Evolutionary conservation across 1,140 invertebrate species (phyloP).

Genomic region (Ladona fulva): DNA sequence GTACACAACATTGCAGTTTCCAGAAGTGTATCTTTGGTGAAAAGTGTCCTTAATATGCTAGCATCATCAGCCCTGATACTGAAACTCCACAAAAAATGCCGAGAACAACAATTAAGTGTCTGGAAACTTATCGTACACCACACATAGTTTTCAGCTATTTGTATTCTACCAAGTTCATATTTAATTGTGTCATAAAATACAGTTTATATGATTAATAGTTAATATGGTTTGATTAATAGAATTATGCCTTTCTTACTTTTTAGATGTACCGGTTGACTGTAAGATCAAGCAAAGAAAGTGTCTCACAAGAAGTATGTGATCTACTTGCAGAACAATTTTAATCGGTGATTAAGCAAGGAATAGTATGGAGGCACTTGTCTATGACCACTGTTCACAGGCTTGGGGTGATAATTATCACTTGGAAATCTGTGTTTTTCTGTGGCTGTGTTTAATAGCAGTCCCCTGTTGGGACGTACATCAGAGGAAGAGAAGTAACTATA

Average conservation of each 20-base stretch:
- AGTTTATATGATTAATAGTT: too few species aligned
- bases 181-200: too few species aligned
- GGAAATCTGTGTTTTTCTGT: neutral
- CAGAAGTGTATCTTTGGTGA: too few species aligned
- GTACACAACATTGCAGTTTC: too few species aligned
- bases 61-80: too few species aligned
- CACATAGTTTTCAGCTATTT: too few species aligned
- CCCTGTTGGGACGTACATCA: neutral
- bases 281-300: constrained; percentile 89
- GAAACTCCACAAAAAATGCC: too few species aligned
- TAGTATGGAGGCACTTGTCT: neutral
- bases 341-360: neutral
- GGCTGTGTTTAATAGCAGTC: neutral
- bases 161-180: too few species aligned
- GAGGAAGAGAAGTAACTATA: neutral
- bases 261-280: constrained; percentile 98
- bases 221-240: too few species aligned
- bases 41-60: too few species aligned
- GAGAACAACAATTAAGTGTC: too few species aligned
- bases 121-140: too few species aligned
- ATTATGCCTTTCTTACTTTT: constrained; percentile 30
- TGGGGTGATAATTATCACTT: neutral
- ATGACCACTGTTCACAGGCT: neutral
- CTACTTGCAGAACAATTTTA: constrained; percentile 79
- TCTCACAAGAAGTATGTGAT: constrained; percentile 82